Base-by-base conservation (phyloP, 2,888 invertebrate genomes). In the Tachina lurida region DNA sequence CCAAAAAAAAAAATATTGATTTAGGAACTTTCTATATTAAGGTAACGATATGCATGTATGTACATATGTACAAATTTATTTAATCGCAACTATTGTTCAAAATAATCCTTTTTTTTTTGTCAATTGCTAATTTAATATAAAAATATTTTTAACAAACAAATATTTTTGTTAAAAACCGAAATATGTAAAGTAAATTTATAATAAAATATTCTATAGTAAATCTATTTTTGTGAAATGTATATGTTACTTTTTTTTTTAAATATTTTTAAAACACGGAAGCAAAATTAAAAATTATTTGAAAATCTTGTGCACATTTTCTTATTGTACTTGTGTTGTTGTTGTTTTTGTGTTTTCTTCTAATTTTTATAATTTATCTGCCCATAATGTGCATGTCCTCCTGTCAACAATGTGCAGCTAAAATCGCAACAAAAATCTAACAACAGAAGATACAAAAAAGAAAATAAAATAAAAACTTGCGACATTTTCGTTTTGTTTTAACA, bases 251-350 rank as follows among this genome's bases (percentile, higher is more conserved):
- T 41, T 49, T 60, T 76, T 2, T 4, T 31, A 4, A 3, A 41
- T 80, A 76, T 71, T 78, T 78, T 68, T 74, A 75, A 74, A 84
- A 84, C 76, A 80, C 84, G 84, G 84, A 84, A 84, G 80, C 76
- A 84, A 76, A 71, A 80, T 52, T 62, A 19, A 84, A 76, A 71
- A 80, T 52, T 62, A 19, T 75, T 71, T 49, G 12, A 58, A 60
- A 71, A 60, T 60, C 49, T 70, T 73, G 62, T 52, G 22, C 54
- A 63, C 45, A 71, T 62, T 56, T 71, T 63, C 41, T 17, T 13
- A 49, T 74, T 17, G 31, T 47, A 3, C 19, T 54, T 62, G 45
- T 62, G 39, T 43, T 52, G 19, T 77, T 63, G 45, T 60, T 15
- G 58, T 45, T 65, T 41, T 49, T 49, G n/a, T n/a, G 31, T 10